phyloP scores from a whole-genome alignment of 1,140 invertebrate genomes.

The Drosophila elegans region DNA sequence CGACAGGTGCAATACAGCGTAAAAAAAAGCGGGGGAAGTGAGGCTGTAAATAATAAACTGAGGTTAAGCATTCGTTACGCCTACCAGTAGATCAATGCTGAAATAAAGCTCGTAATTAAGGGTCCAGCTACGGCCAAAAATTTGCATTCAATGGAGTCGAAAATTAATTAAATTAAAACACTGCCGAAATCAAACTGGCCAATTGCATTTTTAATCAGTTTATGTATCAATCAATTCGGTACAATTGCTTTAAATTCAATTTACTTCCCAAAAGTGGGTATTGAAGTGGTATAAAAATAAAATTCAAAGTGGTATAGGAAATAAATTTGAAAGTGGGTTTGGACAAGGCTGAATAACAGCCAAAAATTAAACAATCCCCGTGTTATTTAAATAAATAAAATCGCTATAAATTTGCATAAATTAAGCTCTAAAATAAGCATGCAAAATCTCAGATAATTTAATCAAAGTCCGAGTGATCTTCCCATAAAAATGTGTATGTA shows the following conservation, averaged over 20 bases:
- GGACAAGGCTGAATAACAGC: conserved; percentile 17
- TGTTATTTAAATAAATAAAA: conserved; percentile 33
- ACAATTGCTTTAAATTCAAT: conserved; percentile 30
- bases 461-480: conserved; percentile 39
- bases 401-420: conserved; percentile 56
- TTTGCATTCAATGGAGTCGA: conserved; percentile 27
- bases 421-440: conserved; percentile 13
- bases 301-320: conserved; percentile 1
- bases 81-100: conserved; percentile 4
- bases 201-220: conserved; percentile 37
- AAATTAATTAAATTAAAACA: conserved; percentile 43
- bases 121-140: conserved; percentile 2
- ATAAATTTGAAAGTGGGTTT: conserved; percentile 14
- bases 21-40: conserved; percentile 26
- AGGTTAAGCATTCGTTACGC: conserved; percentile 46
- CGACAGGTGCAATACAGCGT: conserved; percentile 55
- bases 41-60: conserved; percentile 27
- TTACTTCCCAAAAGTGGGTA: conserved; percentile 7
- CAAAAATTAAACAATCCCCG: conserved; percentile 21
- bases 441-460: conserved; percentile 49
- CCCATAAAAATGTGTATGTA: conserved; percentile 21
- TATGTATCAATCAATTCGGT: conserved; percentile 18
- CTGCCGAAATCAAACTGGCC: conserved; percentile 18
- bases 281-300: conserved; percentile 20
- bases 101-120: conserved; percentile 13